Evolutionary conservation across 2,113 vertebrate species (phyloP).

Genomic region (Zingel zingel): DNA sequence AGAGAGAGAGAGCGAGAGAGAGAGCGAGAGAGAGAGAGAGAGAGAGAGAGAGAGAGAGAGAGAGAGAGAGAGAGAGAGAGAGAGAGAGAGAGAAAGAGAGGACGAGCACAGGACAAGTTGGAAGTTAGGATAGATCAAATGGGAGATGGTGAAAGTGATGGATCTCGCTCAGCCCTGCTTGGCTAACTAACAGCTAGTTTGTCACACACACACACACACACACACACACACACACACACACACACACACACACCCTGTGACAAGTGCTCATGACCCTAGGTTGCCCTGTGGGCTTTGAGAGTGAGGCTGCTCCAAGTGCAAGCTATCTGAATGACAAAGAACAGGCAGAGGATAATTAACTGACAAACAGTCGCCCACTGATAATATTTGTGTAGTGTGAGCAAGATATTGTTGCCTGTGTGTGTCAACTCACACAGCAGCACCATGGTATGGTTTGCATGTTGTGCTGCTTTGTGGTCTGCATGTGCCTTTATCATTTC

Average conservation of each 20-base stretch:
- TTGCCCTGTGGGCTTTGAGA: constrained; percentile 50
- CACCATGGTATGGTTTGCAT: too few species aligned
- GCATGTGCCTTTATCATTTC: too few species aligned
- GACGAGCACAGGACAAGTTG: background rate
- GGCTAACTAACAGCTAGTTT: constrained; percentile 55
- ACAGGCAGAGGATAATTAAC: constrained; percentile 24
- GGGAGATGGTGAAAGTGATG: constrained; percentile 57
- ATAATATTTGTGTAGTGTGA: constrained; percentile 24
- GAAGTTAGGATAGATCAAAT: constrained; percentile 46
- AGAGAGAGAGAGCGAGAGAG: background rate
- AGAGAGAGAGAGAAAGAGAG: constrained; percentile 6
- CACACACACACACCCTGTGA: constrained; percentile 25
- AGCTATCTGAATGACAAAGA: constrained; percentile 55
- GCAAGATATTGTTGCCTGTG: background rate
- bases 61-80: background rate
- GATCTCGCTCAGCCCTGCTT: constrained; percentile 33
- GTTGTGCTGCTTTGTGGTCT: too few species aligned
- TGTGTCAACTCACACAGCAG: background rate
- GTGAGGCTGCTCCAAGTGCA: constrained; percentile 31
- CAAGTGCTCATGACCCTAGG: constrained; percentile 41
- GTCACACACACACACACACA: background rate
- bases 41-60: background rate
- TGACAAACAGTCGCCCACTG: constrained; percentile 16
- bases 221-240: constrained; percentile 10
- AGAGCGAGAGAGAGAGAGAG: constrained; percentile 2